Evolutionary conservation across 2,888 invertebrate species (phyloP).

Genomic region (Orchesellides sinensis): DNA sequence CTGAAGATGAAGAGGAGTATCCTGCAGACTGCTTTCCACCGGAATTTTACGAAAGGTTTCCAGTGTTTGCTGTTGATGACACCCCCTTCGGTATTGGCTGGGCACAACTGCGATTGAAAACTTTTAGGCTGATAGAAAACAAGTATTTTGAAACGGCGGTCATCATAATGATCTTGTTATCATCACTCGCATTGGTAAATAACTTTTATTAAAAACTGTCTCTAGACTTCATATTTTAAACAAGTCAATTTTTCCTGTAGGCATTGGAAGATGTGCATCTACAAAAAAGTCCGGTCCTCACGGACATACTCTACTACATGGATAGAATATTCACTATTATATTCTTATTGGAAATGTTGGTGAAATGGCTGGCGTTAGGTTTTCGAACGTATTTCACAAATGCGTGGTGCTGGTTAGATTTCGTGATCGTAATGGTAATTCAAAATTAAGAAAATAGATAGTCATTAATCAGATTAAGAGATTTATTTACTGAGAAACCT

Average conservation of each 20-base stretch:
- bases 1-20: constrained; percentile 80
- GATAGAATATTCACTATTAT: constrained; percentile 99
- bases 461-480: background rate
- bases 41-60: constrained; percentile 90
- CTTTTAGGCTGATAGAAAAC: constrained; percentile 96
- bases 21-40: constrained; percentile 97
- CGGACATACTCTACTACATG: constrained; percentile 96
- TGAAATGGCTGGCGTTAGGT: constrained; percentile 95
- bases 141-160: constrained; percentile 99
- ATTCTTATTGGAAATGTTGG: constrained; percentile 99
- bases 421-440: constrained; percentile 96
- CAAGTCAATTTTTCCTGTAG: constrained; percentile 94
- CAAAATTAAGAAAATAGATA: background rate
- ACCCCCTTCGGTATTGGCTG: constrained; percentile 96
- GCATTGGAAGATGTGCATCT: constrained; percentile 98
- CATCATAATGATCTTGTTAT: constrained; percentile 97
- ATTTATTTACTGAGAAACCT: background rate
- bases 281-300: constrained; percentile 91
- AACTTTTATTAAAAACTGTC: constrained; percentile 91
- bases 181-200: constrained; percentile 95
- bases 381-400: constrained; percentile 98
- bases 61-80: constrained; percentile 84
- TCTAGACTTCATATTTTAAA: constrained; percentile 98
- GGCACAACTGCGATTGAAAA: constrained; percentile 93
- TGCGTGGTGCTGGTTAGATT: constrained; percentile 99